Conservation (phyloP, 92 coral and sea anemone species). For the Phenganax stokvisi region DNA sequence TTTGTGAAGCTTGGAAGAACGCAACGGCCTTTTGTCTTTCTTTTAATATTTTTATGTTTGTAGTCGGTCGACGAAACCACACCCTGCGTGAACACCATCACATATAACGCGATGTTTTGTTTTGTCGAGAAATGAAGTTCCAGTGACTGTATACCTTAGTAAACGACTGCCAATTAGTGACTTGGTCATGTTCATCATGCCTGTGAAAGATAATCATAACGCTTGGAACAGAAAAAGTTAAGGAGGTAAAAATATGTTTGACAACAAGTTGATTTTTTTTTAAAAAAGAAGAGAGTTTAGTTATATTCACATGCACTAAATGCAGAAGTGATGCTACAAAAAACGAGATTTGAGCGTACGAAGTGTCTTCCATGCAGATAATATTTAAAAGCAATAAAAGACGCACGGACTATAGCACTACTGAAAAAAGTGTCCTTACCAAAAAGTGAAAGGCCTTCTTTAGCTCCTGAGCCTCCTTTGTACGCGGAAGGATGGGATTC, state of each 20-base stretch:
- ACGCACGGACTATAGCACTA: not conserved
- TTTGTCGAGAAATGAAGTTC: not conserved
- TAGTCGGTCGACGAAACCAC: conserved; percentile 96
- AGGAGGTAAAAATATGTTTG: not conserved
- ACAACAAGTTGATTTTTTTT: too few relatives aligned
- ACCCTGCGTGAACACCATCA: conserved; percentile 48
- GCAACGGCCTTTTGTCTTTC: conserved; percentile 89
- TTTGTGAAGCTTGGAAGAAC: conserved; percentile 67
- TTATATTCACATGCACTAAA: too few relatives aligned
- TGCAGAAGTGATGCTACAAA: too few relatives aligned
- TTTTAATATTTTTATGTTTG: conserved; percentile 55
- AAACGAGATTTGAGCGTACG: too few relatives aligned
- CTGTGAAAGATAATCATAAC: conserved; percentile 31
- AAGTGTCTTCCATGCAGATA: too few relatives aligned
- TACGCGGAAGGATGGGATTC: conserved; percentile 96
- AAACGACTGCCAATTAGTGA: conserved; percentile 76
- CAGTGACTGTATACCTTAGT: conserved; percentile 52
- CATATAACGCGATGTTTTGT: not conserved
- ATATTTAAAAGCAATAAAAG: not conserved
- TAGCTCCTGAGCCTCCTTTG: conserved; percentile 74
- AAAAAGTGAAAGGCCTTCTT: conserved; percentile 91
- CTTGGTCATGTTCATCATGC: conserved; percentile 77
- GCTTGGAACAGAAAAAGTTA: not conserved
- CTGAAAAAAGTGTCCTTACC: conserved; percentile 40
- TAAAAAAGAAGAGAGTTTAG: too few relatives aligned